Evolutionary conservation across 2,888 invertebrate species (phyloP).

Genomic region (Drosophila rubida): DNA sequence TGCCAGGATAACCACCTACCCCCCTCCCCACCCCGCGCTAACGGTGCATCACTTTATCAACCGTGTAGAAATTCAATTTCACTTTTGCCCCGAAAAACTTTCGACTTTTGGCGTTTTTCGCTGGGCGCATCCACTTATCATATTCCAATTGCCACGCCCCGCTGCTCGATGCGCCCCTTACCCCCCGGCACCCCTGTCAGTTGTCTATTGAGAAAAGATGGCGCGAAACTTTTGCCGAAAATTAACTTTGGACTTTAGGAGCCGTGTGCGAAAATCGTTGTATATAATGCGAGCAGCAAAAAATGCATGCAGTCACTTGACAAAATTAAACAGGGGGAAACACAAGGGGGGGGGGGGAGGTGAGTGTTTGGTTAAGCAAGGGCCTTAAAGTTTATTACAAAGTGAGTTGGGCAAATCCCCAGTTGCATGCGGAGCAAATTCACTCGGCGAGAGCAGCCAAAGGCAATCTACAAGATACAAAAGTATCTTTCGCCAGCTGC

Average conservation of each 20-base stretch:
- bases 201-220: constrained; percentile 26
- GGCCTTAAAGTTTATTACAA: constrained; percentile 49
- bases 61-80: constrained; percentile 76
- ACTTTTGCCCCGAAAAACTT: constrained; percentile 62
- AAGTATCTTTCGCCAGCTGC: constrained; percentile 62
- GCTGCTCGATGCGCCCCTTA: neutral
- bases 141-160: constrained; percentile 56
- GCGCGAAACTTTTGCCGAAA: constrained; percentile 29
- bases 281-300: constrained; percentile 12
- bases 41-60: constrained; percentile 73
- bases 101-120: constrained; percentile 18
- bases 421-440: constrained; percentile 44
- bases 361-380: neutral
- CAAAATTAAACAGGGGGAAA: constrained; percentile 46
- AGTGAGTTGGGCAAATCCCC: constrained; percentile 41
- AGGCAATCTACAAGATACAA: constrained; percentile 65
- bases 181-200: neutral
- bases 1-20: too few species aligned
- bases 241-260: constrained; percentile 50
- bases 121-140: constrained; percentile 65
- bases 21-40: too few species aligned
- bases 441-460: constrained; percentile 67
- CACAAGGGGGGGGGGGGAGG: neutral
- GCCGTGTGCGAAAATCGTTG: constrained; percentile 24
- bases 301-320: constrained; percentile 45